Evolutionary conservation across 2,888 invertebrate species (phyloP), one percentile per base, ranked within the genome.

Genomic region (Sinhomidia bicolor): DNA sequence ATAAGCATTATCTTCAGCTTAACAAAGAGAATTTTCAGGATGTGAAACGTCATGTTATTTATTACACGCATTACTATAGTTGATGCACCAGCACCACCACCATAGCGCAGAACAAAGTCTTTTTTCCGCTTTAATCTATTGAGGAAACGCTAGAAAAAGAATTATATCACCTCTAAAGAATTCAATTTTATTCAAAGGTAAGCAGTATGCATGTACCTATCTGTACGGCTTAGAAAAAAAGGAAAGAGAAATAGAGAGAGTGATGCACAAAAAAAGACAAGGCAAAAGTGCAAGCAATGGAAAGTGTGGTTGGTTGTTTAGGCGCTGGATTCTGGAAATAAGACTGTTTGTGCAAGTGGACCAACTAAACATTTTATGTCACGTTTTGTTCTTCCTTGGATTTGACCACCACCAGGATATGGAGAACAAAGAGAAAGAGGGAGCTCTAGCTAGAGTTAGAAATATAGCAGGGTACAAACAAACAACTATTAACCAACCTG

Each of bases 121-220:
- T 36, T 36, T 78, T 51, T 68, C 47, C 29, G 78, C 78, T 78
- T 71, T 86, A 86, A 80, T 81, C 71, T 81, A 60, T 74, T 44
- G 62, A 86, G 80, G 71, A 86, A 86, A 86, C 85, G 51, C 85
- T 17, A 78, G 57, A 54, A 85, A 85, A 60, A 80, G 60, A 86
- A 80, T 68, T 65, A 68, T 79, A 87, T 87, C 81, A 81, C 87
- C 87, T 87, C 76, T 57, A 81, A 87, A 81, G 87, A 87, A 87
- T 87, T 87, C 87, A 87, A 74, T 87, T 87, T 87, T 68, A 80
- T 86, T 71, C 47, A 80, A 7, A 78, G 12, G 14, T n/a, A 76
- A 5, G n/a, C n/a, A 54, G 51, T n/a, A n/a, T n/a, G n/a, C n/a
- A n/a, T n/a, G n/a, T n/a, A n/a, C n/a, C n/a, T n/a, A n/a, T n/a